Percentiles rank a stretch among this genome's conserved stretches.
Evolutionary conservation across 2,888 invertebrate species (phyloP).

Genomic region (Salpingus planirostris): DNA sequence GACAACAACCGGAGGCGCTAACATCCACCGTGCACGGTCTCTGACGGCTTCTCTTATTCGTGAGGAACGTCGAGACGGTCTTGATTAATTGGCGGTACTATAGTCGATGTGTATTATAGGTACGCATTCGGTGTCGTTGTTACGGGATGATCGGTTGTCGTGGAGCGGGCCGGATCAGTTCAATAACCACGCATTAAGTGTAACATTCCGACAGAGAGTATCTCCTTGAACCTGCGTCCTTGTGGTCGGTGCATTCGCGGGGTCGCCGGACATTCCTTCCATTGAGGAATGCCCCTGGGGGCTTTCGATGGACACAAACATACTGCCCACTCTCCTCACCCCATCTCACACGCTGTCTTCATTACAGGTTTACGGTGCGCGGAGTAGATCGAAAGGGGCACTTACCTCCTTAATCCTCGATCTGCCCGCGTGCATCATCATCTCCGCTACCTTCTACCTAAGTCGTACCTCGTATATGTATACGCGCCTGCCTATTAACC

Average conservation of each 20-base stretch:
- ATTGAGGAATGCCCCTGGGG: slow-evolving; percentile 36
- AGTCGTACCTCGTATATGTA: no score
- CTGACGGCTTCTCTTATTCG: slow-evolving; percentile 14
- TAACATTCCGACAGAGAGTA: slow-evolving; percentile 20
- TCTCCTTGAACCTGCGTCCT: slow-evolving; percentile 34
- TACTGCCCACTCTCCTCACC: slow-evolving; percentile 26
- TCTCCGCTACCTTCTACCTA: no score
- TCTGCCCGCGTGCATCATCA: no score
- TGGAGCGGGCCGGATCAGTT: slow-evolving; percentile 4
- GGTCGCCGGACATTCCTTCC: slow-evolving; percentile 35
- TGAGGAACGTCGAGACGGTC: not conserved
- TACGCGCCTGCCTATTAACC: no score
- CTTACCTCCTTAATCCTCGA: no score
- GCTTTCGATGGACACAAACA: slow-evolving; percentile 36
- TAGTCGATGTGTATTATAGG: no score
- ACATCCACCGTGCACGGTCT: slow-evolving; percentile 24
- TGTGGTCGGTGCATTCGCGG: slow-evolving; percentile 33
- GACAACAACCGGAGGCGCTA: slow-evolving; percentile 33
- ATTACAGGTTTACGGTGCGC: no score
- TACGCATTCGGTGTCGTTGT: no score
- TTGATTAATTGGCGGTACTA: not conserved
- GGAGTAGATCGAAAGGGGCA: no score
- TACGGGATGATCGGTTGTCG: no score
- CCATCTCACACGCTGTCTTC: no score
- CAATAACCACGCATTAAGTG: slow-evolving; percentile 19